Conservation (phyloP, 2,888 invertebrate species). For the Zygothrica quintamaculata region DNA sequence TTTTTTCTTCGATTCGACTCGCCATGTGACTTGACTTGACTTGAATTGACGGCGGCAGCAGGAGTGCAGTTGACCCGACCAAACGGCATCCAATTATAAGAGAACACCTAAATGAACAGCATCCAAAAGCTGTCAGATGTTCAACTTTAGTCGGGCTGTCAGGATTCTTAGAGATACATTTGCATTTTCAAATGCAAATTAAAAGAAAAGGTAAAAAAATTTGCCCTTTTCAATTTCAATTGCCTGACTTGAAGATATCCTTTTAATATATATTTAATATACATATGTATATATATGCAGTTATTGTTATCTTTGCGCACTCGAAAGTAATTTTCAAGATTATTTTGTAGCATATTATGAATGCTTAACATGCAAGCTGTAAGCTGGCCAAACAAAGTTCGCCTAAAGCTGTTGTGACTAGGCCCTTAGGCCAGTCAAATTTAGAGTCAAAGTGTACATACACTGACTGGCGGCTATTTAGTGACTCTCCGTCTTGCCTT, state of each 20-base stretch:
- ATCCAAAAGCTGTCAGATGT: constrained; percentile 65
- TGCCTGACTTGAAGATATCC: constrained; percentile 6
- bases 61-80: constrained; percentile 59
- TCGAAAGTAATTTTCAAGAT: neutral
- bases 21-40: constrained; percentile 2
- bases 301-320: neutral
- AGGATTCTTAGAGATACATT: constrained; percentile 57
- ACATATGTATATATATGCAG: neutral
- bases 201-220: too few relatives aligned
- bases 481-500: neutral
- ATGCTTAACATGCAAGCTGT: constrained; percentile 51
- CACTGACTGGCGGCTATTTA: constrained; percentile 34
- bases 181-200: constrained; percentile 77
- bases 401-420: constrained; percentile 36
- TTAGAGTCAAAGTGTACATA: constrained; percentile 22
- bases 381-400: constrained; percentile 31
- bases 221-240: neutral
- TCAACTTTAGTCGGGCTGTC: constrained; percentile 42
- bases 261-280: neutral
- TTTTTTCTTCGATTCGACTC: constrained; percentile 5
- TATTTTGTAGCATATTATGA: constrained; percentile 27
- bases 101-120: constrained; percentile 62
- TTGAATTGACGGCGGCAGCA: constrained; percentile 20
- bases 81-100: constrained; percentile 67
- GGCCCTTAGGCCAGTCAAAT: constrained; percentile 33